Percentiles rank a stretch among this genome's conserved stretches.
Conservation (phyloP, 2,113 vertebrate species). For the Conger conger region DNA sequence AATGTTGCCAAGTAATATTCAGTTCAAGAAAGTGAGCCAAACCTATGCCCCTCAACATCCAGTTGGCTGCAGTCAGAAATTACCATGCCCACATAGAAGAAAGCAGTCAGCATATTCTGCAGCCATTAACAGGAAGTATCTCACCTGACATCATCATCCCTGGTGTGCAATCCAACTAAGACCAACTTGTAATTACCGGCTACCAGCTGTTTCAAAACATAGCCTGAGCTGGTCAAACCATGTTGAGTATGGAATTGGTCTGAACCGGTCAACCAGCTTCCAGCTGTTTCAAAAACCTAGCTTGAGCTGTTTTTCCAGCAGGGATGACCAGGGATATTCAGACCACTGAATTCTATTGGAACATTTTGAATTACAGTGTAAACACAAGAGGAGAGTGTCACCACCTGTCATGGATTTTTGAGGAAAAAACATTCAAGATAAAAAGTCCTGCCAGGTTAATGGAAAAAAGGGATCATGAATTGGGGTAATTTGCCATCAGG, state of each 20-base stretch:
- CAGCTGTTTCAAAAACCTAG: too few relatives aligned
- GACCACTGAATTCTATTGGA: background rate
- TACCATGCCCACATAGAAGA: background rate
- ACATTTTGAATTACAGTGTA: background rate
- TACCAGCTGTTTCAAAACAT: too few relatives aligned
- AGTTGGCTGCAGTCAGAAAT: background rate
- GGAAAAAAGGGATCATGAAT: background rate
- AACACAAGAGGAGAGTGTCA: background rate
- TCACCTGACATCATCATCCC: background rate
- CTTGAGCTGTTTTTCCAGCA: too few relatives aligned
- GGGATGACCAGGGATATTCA: background rate
- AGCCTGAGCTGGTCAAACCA: too few relatives aligned
- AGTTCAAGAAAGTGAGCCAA: background rate
- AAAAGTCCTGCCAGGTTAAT: constrained; percentile 6
- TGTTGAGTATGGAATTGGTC: too few relatives aligned
- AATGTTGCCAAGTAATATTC: background rate
- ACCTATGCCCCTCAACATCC: background rate
- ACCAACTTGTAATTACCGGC: too few relatives aligned
- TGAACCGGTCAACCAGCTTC: too few relatives aligned
- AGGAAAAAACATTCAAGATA: background rate
- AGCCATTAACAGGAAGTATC: background rate
- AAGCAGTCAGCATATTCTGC: background rate
- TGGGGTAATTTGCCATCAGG: background rate
- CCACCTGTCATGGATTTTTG: background rate
- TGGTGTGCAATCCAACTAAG: too few relatives aligned